Conservation (phyloP, 2,888 invertebrate species). For the Apotomis betuletana region DNA sequence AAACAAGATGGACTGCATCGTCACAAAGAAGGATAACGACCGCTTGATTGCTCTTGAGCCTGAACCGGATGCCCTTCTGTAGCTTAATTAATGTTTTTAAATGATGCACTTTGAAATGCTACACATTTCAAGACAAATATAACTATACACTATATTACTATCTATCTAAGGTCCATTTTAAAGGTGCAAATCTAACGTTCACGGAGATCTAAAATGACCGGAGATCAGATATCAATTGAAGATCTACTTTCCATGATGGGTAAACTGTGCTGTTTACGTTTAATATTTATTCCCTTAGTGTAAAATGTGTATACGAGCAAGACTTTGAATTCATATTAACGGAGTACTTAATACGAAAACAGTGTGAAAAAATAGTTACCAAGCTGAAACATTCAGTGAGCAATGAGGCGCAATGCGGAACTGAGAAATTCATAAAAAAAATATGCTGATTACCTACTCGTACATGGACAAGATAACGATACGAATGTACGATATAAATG, state of each 20-base stretch:
- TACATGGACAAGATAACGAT: too few relatives aligned
- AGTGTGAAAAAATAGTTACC: too few relatives aligned
- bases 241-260: constrained; percentile 7
- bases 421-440: too few relatives aligned
- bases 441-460: too few relatives aligned
- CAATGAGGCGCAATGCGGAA: too few relatives aligned
- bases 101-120: constrained; percentile 34
- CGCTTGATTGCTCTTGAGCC: constrained; percentile 68
- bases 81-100: constrained; percentile 54
- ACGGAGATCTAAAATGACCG: constrained; percentile 17
- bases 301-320: too few relatives aligned
- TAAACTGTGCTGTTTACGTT: too few relatives aligned
- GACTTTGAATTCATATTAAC: too few relatives aligned
- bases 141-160: constrained; percentile 12
- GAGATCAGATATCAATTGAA: constrained; percentile 31
- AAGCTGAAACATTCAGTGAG: too few relatives aligned
- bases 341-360: too few relatives aligned
- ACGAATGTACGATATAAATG: too few relatives aligned
- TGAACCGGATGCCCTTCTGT: constrained; percentile 69
- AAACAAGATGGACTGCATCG: constrained; percentile 57
- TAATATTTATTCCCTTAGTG: too few relatives aligned
- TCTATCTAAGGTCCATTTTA: constrained; percentile 1
- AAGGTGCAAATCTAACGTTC: not conserved
- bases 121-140: not conserved
- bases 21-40: constrained; percentile 65